Evolutionary conservation across 2,797 vertebrate genomes (phyloP), one percentile per base, ranked within the genome.

Genomic region (Melanotaenia maccullochi): DNA sequence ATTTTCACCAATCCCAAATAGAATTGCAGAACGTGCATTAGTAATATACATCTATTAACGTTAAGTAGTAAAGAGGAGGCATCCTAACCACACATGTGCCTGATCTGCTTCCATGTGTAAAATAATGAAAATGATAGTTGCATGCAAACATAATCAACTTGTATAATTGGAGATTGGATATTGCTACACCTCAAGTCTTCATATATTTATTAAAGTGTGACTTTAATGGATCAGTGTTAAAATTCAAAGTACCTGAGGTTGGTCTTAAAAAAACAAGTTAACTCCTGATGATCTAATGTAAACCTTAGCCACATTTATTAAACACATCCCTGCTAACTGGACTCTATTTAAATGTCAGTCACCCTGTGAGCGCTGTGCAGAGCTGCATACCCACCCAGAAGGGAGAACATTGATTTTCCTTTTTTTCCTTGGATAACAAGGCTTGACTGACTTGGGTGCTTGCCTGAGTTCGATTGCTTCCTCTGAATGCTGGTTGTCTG

Each of bases 381-480:
- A 87, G 71, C 78, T 60, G 79, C 68, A 59, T 57, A 71, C 75
- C 73, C 78, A 83, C 85, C 88, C 81, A 86, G 72, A 75, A 80
- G 71, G 72, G 44, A 85, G 75, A 83, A 66, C 80, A 90, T 91
- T 85, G 88, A 89, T 90, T 87, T 85, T 81, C 68, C 32, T 49
- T 44, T 58, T 36, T 55, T 65, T 59, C 64, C 65, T 81, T 65
- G 78, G 78, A 85, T 92, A 90, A 90, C 83, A 79, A 90, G 89
- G 68, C 83, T 81, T 86, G 79, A 86, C 88, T 76, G 75, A 88
- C 76, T 89, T 90, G 83, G 82, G 80, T 24, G 67, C 82, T 76
- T 81, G 89, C 81, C 85, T 79, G 73, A 81, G 56, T 87, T 89
- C 74, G 81, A 89, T 89, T 81, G 68, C 77, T 81, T 89, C 89